phyloP scores from a whole-genome alignment of 2,888 invertebrate genomes.

The Heliconius erato region DNA sequence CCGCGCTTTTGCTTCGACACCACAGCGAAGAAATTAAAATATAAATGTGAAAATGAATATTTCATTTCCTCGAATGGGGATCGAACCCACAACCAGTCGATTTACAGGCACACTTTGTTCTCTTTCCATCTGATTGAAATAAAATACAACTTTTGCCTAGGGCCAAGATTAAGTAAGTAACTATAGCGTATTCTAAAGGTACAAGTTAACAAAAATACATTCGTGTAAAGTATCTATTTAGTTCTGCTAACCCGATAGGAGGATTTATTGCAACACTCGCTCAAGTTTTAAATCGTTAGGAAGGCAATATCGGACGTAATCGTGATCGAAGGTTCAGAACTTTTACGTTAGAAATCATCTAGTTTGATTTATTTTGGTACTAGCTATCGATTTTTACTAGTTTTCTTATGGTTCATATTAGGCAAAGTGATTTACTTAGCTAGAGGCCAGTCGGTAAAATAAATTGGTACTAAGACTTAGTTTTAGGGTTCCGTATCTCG shows the following conservation, averaged over 20 bases:
- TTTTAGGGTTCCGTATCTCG: too few species aligned
- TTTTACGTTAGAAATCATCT: conserved; percentile 25
- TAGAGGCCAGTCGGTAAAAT: too few species aligned
- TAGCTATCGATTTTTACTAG: neutral
- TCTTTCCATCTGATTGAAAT: too few species aligned
- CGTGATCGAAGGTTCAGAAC: conserved; percentile 42
- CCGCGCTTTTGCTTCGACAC: too few species aligned
- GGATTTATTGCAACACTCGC: conserved; percentile 45
- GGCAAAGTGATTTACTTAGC: neutral
- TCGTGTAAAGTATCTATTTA: conserved; percentile 32
- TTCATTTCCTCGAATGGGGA: too few species aligned
- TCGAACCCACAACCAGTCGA: too few species aligned
- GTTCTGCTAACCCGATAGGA: conserved; percentile 36
- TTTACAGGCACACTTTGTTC: too few species aligned
- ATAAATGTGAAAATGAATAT: too few species aligned
- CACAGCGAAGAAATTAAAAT: too few species aligned
- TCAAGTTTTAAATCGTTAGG: conserved; percentile 43
- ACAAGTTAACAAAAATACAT: conserved; percentile 26
- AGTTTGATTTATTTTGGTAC: conserved; percentile 26
- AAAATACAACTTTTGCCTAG: neutral
- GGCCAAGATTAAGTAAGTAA: neutral
- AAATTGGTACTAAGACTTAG: too few species aligned
- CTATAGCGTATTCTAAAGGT: neutral
- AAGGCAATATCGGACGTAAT: conserved; percentile 38
- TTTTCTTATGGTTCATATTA: neutral